Evolutionary conservation across 2,888 invertebrate species (phyloP), one percentile per base, ranked within the genome.

Genomic region (Brachypalpus laphriformis): DNA sequence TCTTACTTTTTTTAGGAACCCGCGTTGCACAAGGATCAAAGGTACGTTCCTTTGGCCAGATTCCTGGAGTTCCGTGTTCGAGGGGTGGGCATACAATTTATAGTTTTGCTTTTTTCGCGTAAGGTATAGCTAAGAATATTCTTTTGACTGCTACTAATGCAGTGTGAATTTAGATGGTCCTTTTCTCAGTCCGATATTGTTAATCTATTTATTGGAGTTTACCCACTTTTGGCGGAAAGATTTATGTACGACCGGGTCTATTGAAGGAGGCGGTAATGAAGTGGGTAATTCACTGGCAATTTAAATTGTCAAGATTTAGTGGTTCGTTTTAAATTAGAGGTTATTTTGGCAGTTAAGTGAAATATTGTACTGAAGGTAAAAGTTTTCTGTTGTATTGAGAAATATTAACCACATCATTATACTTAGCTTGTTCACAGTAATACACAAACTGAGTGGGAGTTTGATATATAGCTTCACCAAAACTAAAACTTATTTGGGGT

Each of bases 141-240:
- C 70, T 47, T 71, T 56, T 7, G 45, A 16, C 16, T 34, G 40
- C 7, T 59, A 42, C 14, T 82, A 82, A 82, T 77, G 77, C 72
- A 59, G 47, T 57, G 40, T 37, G 54, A 22, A 63, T 28, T 47
- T 49, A 22, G 7, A 9, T 14, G 16, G 16, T 16, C 18, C 54
- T 40, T 14, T 61, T 34, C 22, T 45, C n/a, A 6, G 40, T 18
- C 45, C 54, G 68, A 74, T 74, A 22, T 56, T 65, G 80, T 80
- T 85, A 85, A 85, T 85, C 80, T 85, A 85, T 85, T 85, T 85
- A 85, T 71, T 85, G 83, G 75, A 75, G 37, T 80, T 70, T 49
- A 65, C 65, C 57, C 74, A 85, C 59, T 85, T 71, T 45, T 11
- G 18, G 37, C 9, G n/a, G 8, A 14, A 16, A 59, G 57, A 85